phyloP scores from a whole-genome alignment of 2,888 invertebrate genomes.

The Endotricha flammealis region DNA sequence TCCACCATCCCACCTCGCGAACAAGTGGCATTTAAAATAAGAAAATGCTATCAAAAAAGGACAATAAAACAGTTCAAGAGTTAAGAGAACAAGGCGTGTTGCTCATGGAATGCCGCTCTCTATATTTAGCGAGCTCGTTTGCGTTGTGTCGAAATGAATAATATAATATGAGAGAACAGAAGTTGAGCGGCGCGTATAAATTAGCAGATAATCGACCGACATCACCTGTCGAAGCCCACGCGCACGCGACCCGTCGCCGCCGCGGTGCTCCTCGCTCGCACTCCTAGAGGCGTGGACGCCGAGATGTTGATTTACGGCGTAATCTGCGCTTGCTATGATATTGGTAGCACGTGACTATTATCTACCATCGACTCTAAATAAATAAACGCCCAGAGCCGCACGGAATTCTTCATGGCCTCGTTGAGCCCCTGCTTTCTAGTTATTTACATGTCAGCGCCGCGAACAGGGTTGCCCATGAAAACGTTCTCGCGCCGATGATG shows the following conservation, averaged over 20 bases:
- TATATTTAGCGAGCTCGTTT: conserved; percentile 70
- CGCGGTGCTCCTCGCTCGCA: conserved; percentile 17
- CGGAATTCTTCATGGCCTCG: conserved; percentile 47
- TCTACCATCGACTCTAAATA: conserved; percentile 38
- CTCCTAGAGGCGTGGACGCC: conserved; percentile 11
- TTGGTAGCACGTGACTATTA: conserved; percentile 41
- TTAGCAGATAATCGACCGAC: conserved; percentile 65
- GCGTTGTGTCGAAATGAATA: conserved; percentile 62
- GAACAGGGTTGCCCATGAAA: conserved; percentile 44
- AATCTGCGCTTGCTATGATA: conserved; percentile 35
- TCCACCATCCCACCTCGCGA: conserved; percentile 25
- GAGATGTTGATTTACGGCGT: conserved; percentile 40
- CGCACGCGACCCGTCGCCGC: conserved; percentile 40
- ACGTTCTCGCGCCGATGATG: conserved; percentile 51
- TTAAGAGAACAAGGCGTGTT: conserved; percentile 51
- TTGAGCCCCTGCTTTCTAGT: conserved; percentile 53
- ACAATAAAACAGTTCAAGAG: conserved; percentile 59
- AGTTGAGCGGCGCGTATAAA: conserved; percentile 66
- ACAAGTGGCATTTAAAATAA: conserved; percentile 55
- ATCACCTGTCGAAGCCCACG: conserved; percentile 60
- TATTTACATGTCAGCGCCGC: conserved; percentile 50
- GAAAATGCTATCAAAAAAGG: conserved; percentile 53
- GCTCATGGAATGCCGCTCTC: conserved; percentile 58
- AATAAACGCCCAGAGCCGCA: conserved; percentile 47
- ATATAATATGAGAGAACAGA: conserved; percentile 66